These are phyloP conservation scores for Phymastichus coffea DNA, from an alignment of 1,140 invertebrate species.

Conservation along the genomic window DNA sequence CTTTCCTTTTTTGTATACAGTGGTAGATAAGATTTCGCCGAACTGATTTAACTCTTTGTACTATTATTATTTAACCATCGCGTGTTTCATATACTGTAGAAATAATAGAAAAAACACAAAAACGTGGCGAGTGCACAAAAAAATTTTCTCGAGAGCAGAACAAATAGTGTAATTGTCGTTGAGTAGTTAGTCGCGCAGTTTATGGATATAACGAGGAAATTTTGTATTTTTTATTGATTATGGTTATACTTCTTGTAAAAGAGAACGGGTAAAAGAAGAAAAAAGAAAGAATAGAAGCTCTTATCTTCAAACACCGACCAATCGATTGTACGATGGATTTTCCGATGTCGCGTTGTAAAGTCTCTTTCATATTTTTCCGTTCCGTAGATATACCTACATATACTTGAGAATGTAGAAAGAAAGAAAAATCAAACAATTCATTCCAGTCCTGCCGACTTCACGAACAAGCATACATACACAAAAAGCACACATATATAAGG, in stretches of 20 bases:
- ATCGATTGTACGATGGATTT: slow-evolving; percentile 15
- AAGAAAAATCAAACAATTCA: slow-evolving; percentile 6
- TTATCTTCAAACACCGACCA: slow-evolving; percentile 3
- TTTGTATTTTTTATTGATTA: slow-evolving; percentile 13
- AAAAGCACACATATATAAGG: too few relatives aligned
- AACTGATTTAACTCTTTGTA: slow-evolving; percentile 21
- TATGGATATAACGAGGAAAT: background rate
- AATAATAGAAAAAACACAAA: slow-evolving; percentile 7
- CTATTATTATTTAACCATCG: slow-evolving; percentile 7
- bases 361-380: too few relatives aligned
- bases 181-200: background rate
- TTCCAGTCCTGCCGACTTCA: slow-evolving; percentile 24
- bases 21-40: slow-evolving; percentile 21
- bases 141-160: background rate
- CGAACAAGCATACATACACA: too few relatives aligned
- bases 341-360: slow-evolving; percentile 14
- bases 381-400: too few relatives aligned
- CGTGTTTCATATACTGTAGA: slow-evolving; percentile 4
- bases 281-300: too few relatives aligned
- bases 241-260: slow-evolving; percentile 2
- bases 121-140: slow-evolving; percentile 5
- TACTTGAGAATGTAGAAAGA: too few relatives aligned
- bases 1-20: slow-evolving; percentile 20
- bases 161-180: slow-evolving; percentile 1
- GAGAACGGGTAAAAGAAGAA: too few relatives aligned